Percentiles rank a stretch among this genome's conserved stretches.
Conservation (phyloP, 2,888 invertebrate species). For the Molorchus minor region DNA sequence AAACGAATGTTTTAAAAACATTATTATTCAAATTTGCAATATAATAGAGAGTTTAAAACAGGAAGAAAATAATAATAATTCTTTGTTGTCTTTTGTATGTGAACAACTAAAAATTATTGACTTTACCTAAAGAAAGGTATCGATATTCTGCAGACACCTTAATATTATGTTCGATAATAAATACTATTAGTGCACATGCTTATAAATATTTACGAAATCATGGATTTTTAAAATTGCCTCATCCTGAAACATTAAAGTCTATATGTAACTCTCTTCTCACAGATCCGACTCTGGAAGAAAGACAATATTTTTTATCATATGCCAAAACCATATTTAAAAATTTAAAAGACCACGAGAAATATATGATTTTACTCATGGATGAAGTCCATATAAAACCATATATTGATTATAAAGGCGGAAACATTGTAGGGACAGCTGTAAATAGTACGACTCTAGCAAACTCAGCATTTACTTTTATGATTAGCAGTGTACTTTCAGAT, state of each 20-base stretch:
- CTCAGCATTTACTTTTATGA: neutral
- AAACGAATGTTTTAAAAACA: no score
- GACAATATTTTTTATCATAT: no score
- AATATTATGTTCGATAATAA: constrained; percentile 16
- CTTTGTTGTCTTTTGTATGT: neutral
- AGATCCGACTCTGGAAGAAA: no score
- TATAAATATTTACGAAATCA: constrained; percentile 19
- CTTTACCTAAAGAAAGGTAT: constrained; percentile 15
- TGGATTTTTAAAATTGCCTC: constrained; percentile 9
- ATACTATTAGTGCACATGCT: constrained; percentile 20
- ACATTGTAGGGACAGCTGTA: neutral
- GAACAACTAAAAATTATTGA: neutral
- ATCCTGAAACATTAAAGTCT: constrained; percentile 2
- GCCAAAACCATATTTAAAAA: constrained; percentile 4
- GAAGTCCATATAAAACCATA: neutral
- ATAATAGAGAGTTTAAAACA: no score
- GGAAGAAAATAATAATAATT: no score
- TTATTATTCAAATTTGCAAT: no score
- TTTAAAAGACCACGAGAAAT: neutral
- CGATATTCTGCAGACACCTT: constrained; percentile 12
- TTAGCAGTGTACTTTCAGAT: no score
- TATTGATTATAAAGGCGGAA: neutral
- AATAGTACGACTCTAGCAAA: neutral
- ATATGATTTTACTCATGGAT: neutral
- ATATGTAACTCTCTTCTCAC: neutral